Conservation (phyloP, 2,797 vertebrate genomes). For the Spea hammondii region DNA sequence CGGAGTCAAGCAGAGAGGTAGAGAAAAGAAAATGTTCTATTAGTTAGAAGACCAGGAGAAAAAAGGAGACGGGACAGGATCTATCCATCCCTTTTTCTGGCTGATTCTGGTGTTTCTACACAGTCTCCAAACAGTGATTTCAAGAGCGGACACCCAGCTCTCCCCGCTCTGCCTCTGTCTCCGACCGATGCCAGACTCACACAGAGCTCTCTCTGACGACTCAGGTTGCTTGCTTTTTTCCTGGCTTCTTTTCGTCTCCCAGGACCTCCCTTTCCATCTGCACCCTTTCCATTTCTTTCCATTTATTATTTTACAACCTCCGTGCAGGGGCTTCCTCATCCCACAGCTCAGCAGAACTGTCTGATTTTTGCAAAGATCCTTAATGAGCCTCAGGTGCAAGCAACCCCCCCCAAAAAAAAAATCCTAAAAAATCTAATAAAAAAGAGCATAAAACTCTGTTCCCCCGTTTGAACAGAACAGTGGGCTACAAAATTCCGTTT, state of each 20-base stretch:
- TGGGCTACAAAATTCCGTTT: too few relatives aligned
- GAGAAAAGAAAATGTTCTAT: too few relatives aligned
- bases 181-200: constrained; percentile 41
- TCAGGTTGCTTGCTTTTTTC: constrained; percentile 39
- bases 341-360: constrained; percentile 7
- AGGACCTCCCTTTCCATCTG: constrained; percentile 46
- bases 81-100: too few relatives aligned
- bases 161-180: not conserved
- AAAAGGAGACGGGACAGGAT: too few relatives aligned
- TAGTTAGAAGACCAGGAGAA: too few relatives aligned
- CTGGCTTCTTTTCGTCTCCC: constrained; percentile 38
- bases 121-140: not conserved
- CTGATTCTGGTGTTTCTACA: not conserved
- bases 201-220: constrained; percentile 40
- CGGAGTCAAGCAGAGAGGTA: too few relatives aligned
- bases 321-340: constrained; percentile 26
- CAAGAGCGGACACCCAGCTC: not conserved
- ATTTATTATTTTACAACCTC: constrained; percentile 8
- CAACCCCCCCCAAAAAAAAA: constrained; percentile 10
- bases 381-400: constrained; percentile 51
- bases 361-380: constrained; percentile 33
- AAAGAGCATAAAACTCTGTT: too few relatives aligned
- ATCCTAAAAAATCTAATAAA: too few relatives aligned
- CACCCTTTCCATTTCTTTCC: constrained; percentile 24
- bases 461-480: too few relatives aligned